These are phyloP conservation scores for Lagria hirta DNA, from an alignment of 2,888 invertebrate species.

Conservation along the genomic window DNA sequence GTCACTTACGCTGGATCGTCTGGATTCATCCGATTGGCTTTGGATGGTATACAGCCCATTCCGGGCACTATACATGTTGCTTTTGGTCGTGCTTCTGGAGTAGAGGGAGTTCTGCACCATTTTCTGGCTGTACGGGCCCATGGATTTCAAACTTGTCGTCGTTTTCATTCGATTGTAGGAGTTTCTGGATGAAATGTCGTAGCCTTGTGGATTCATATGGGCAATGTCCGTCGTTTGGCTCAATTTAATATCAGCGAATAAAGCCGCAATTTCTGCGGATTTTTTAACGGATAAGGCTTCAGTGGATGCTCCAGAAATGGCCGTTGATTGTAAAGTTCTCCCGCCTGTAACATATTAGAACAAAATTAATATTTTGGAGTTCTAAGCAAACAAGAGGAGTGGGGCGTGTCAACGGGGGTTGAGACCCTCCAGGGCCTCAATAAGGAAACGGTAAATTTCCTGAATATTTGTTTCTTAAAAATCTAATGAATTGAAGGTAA, in stretches of 20 bases:
- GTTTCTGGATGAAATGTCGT: constrained; percentile 37
- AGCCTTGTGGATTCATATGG: constrained; percentile 48
- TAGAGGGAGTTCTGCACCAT: constrained; percentile 49
- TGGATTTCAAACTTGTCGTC: constrained; percentile 17
- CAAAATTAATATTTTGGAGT: too few relatives aligned
- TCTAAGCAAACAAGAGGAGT: neutral
- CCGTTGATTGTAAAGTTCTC: constrained; percentile 34
- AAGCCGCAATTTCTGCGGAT: constrained; percentile 83
- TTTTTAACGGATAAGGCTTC: constrained; percentile 84
- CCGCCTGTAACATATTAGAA: constrained; percentile 21
- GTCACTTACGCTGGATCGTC: constrained; percentile 42
- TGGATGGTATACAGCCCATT: constrained; percentile 55
- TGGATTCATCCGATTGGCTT: constrained; percentile 53
- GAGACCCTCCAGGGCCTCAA: too few relatives aligned
- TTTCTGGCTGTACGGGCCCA: constrained; percentile 35
- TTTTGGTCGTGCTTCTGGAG: constrained; percentile 31
- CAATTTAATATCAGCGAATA: constrained; percentile 76
- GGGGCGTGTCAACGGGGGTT: neutral
- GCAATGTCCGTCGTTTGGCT: constrained; percentile 71
- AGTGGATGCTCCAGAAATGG: constrained; percentile 40
- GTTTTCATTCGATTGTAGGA: constrained; percentile 36
- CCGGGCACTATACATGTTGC: constrained; percentile 49
- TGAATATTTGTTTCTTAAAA: neutral
- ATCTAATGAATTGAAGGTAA: neutral
- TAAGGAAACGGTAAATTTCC: constrained; percentile 3